Base-by-base conservation (phyloP, 1,140 invertebrate species). In the Steinernema feltiae region DNA sequence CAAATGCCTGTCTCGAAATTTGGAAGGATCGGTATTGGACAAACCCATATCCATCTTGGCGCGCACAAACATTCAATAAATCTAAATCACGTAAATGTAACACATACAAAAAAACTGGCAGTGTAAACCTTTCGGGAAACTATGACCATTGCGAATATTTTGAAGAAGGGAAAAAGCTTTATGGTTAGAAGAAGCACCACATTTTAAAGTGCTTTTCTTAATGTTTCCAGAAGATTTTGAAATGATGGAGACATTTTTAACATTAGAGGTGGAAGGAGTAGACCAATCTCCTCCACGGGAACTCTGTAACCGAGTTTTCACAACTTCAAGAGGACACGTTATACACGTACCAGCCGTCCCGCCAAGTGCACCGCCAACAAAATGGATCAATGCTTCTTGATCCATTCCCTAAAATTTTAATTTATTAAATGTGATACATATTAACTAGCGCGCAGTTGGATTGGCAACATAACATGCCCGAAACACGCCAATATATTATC, bases 301-400 rank as follows among this genome's bases (percentile, higher is more conserved):
- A 15, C 95, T 97, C 87, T 99, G 97, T 73, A 98, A 90, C 69
- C 97, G 90, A 1, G 97, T 99, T 88, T 99, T 99, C 1, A 99
- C 93, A 73, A 99, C 96, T 89, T 99, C 97, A 79, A 99, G 88
- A 0, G 97, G 97, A 89, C 96, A 98, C 79, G 97, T 99, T 46
- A 96, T 91, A 77, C 98, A 93, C 12, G 95, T 95, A 76, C 95
- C 96, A 48, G 93, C 92, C 30, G 95, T 98, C 32, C 96, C 95
- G 80, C 93, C 96, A 87, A 93, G 90, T 83, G 78, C 80, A 63
- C 79, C 80, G 30, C 80, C 80, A 71, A 79, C 74, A 41, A 81
- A 81, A 53, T 81, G 80, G 71, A 81, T 81, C 27, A 78, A 48
- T 18, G 78, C 80, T 53, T 81, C 80, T 48, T 71, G 41, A 71